A percentile compares a stretch with the other conserved stretches of the same genome.
These are phyloP conservation scores for Paramormyrops kingsleyae DNA, from an alignment of 2,113 vertebrate genomes.

Conservation along the genomic window DNA sequence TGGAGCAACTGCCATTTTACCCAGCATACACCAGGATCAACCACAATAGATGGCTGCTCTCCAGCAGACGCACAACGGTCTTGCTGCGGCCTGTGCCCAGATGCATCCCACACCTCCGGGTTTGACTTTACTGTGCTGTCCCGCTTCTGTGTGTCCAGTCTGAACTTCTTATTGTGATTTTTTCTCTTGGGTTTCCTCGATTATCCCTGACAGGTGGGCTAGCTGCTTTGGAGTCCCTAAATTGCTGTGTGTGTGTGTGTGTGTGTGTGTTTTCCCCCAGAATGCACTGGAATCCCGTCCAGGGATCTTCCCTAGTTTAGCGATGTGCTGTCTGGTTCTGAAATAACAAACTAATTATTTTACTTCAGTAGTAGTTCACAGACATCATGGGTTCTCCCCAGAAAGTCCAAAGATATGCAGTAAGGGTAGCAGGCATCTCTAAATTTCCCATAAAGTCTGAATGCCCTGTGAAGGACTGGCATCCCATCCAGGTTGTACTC, in stretches of 20 bases:
- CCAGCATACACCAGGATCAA: neutral
- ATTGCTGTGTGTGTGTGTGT: neutral
- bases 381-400: neutral
- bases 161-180: neutral
- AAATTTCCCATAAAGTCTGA: neutral
- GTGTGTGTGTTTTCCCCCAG: neutral
- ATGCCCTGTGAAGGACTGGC: neutral
- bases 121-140: neutral
- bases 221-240: neutral
- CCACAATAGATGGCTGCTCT: neutral
- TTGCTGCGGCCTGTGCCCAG: neutral
- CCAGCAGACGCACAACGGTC: neutral
- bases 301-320: neutral
- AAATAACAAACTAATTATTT: neutral
- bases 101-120: neutral
- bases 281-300: neutral
- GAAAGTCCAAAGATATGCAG: neutral
- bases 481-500: neutral
- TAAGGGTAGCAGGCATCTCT: neutral
- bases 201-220: neutral
- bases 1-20: neutral
- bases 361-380: neutral
- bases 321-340: neutral
- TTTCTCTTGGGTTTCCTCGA: neutral
- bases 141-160: neutral